Percentiles rank a stretch among this genome's conserved stretches.
Evolutionary conservation across 2,888 invertebrate species (phyloP).

Genomic region (Bunonema sp.): DNA sequence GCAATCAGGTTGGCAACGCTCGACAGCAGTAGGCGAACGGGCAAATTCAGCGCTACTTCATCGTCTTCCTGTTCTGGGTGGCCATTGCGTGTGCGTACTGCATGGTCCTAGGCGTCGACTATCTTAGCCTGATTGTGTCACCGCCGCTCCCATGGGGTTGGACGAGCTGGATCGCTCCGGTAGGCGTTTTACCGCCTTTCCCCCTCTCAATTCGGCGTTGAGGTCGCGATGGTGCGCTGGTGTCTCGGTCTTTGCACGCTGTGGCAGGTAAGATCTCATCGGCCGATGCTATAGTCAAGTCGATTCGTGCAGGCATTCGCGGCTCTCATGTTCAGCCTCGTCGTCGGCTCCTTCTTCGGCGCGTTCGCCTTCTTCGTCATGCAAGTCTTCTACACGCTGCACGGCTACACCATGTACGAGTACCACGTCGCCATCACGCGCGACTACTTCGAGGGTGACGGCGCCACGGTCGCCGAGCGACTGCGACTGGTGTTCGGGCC

Average conservation of each 20-base stretch:
- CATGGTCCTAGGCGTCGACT: constrained; percentile 9
- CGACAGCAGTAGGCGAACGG: neutral
- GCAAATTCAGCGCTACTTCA: constrained; percentile 44
- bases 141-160: constrained; percentile 35
- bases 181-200: constrained; percentile 16
- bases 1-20: constrained; percentile 39
- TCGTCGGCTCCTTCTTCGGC: constrained; percentile 18
- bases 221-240: neutral
- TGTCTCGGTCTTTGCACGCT: neutral
- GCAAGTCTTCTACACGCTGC: constrained; percentile 36
- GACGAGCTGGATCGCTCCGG: constrained; percentile 27
- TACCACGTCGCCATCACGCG: constrained; percentile 27
- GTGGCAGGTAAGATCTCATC: too few relatives aligned
- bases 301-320: too few relatives aligned
- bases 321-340: constrained; percentile 20
- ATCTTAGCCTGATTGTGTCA: neutral
- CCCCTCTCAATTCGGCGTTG: too few relatives aligned
- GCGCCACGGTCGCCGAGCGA: constrained; percentile 25
- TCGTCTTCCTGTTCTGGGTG: constrained; percentile 45
- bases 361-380: constrained; percentile 27
- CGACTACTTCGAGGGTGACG: constrained; percentile 32
- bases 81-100: constrained; percentile 21
- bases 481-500: constrained; percentile 37
- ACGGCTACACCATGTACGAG: constrained; percentile 41
- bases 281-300: too few relatives aligned